Conservation (phyloP, 1,140 invertebrate genomes). For the Monochamus saltuarius region DNA sequence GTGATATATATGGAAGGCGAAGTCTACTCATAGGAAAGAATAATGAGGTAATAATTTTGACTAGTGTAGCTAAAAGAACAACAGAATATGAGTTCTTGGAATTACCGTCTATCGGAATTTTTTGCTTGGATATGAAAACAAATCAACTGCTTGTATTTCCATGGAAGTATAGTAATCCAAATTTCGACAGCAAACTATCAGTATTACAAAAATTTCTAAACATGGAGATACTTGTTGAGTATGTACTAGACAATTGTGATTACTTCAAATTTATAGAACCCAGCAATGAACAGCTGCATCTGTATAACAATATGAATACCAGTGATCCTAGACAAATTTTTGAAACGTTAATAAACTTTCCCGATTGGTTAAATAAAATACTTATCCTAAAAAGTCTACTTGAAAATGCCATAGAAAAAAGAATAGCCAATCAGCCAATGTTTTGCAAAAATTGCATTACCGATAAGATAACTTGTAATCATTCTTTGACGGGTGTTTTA, state of each 20-base stretch:
- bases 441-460: constrained; percentile 66
- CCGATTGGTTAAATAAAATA: constrained; percentile 51
- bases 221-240: constrained; percentile 41
- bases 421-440: constrained; percentile 65
- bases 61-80: constrained; percentile 62
- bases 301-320: constrained; percentile 49
- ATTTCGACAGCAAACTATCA: constrained; percentile 46
- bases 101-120: constrained; percentile 74
- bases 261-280: constrained; percentile 25
- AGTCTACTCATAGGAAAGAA: constrained; percentile 72
- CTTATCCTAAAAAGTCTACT: constrained; percentile 59
- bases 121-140: constrained; percentile 59
- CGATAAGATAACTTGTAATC: constrained; percentile 55
- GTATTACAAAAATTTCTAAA: constrained; percentile 50
- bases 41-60: constrained; percentile 55
- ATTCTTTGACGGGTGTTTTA: constrained; percentile 80
- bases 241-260: constrained; percentile 8
- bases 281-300: constrained; percentile 24
- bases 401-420: constrained; percentile 61
- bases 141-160: constrained; percentile 52
- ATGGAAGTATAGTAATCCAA: constrained; percentile 48
- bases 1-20: constrained; percentile 83
- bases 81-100: constrained; percentile 61
- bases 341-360: constrained; percentile 52
- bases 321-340: constrained; percentile 44